Evolutionary conservation across 2,797 vertebrate genomes (phyloP).

Genomic region (Pachyuromys duprasi): DNA sequence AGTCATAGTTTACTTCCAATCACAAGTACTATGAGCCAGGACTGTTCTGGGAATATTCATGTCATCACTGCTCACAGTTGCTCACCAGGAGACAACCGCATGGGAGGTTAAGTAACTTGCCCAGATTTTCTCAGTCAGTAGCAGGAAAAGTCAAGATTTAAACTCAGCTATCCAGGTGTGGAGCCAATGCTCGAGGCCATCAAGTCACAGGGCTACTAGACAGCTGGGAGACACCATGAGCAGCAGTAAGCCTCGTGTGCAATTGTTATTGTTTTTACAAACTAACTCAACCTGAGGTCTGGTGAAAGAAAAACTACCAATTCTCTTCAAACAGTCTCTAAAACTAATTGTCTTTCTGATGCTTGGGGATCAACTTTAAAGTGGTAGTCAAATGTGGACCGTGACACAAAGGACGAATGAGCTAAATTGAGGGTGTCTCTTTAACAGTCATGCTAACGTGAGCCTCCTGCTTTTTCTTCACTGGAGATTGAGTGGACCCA

Average conservation of each 20-base stretch:
- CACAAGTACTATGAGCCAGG: not conserved
- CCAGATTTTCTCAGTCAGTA: too few species aligned
- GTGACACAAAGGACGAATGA: not conserved
- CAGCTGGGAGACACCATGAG: rapidly evolving
- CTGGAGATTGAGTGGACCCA: conserved; percentile 34
- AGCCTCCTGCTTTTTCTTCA: conserved; percentile 33
- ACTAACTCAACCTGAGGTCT: not conserved
- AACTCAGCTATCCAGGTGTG: not conserved
- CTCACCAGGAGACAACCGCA: not conserved
- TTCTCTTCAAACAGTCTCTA: not conserved
- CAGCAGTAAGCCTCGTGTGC: not conserved
- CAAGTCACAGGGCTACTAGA: not conserved
- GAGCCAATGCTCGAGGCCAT: not conserved
- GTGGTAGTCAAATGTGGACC: not conserved
- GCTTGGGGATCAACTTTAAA: not conserved
- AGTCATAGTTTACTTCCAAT: not conserved
- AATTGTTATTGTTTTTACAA: not conserved
- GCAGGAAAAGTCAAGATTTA: not conserved
- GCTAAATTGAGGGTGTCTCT: conserved; percentile 23
- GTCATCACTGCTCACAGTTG: not conserved
- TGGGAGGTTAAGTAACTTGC: not conserved
- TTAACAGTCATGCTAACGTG: not conserved
- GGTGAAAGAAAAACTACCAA: not conserved
- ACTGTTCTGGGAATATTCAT: not conserved
- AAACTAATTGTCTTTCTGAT: not conserved